Evolutionary conservation across 2,797 vertebrate genomes (phyloP).

Genomic region (Enteromius trimaculatus): DNA sequence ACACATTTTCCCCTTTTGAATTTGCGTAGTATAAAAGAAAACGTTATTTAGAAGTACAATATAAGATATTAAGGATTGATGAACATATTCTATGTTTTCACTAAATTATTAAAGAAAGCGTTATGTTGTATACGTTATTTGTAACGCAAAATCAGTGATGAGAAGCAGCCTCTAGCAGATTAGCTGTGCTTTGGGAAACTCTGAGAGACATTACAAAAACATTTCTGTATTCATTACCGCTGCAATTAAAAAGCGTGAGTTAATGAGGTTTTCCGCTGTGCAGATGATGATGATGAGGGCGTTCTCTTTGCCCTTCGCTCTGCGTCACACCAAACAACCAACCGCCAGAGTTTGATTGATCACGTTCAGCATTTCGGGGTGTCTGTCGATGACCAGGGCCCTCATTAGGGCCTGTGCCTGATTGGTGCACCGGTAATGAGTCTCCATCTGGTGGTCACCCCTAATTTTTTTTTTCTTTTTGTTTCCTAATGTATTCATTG

Average conservation of each 20-base stretch:
- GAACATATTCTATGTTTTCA: neutral
- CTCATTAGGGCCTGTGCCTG: slow-evolving; percentile 79
- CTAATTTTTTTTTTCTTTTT: slow-evolving; percentile 60
- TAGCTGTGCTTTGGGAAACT: neutral
- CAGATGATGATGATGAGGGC: slow-evolving; percentile 56
- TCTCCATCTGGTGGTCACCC: slow-evolving; percentile 80
- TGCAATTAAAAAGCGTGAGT: slow-evolving; percentile 57
- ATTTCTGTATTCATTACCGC: slow-evolving; percentile 8
- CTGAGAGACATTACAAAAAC: slow-evolving; percentile 10
- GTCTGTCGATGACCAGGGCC: slow-evolving; percentile 73
- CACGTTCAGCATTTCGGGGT: slow-evolving; percentile 68
- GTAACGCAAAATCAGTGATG: neutral
- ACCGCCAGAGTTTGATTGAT: slow-evolving; percentile 76
- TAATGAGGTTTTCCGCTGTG: slow-evolving; percentile 59
- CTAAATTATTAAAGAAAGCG: neutral
- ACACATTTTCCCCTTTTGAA: neutral
- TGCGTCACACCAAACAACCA: slow-evolving; percentile 55
- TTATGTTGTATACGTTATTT: neutral
- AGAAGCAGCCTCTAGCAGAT: neutral
- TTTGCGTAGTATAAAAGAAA: neutral
- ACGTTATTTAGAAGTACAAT: neutral
- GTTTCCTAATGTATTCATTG: slow-evolving; percentile 70
- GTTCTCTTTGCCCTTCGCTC: slow-evolving; percentile 71
- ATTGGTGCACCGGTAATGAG: slow-evolving; percentile 80
- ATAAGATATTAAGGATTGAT: neutral